Percentiles rank a stretch among this genome's conserved stretches.
These are phyloP conservation scores for Corythornis madagascariensis DNA, from an alignment of 2,113 vertebrate species.

Conservation along the genomic window DNA sequence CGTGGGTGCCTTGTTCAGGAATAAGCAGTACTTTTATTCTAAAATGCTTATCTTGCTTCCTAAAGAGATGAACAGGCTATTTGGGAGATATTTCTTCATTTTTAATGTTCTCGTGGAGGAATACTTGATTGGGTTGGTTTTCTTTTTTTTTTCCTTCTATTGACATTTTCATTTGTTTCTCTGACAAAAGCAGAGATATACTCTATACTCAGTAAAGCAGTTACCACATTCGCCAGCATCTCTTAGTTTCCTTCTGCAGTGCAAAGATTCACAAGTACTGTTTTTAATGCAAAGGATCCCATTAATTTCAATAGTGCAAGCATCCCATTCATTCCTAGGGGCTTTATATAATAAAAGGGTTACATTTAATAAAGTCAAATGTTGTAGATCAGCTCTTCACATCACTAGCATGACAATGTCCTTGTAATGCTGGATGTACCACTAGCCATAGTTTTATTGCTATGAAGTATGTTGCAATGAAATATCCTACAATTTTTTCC, in stretches of 20 bases:
- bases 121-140: not conserved
- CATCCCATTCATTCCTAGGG: not conserved
- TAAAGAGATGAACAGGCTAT: not conserved
- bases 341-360: slow-evolving; percentile 15
- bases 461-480: not conserved
- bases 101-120: not conserved
- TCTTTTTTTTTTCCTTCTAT: not conserved
- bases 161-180: slow-evolving; percentile 32
- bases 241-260: not conserved
- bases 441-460: not conserved
- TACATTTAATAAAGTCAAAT: slow-evolving; percentile 12
- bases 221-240: not conserved
- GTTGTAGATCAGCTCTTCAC: not conserved
- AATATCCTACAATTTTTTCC: not conserved
- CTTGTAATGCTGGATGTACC: not conserved
- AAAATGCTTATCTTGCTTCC: not conserved
- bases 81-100: not conserved
- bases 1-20: not conserved
- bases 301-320: slow-evolving; percentile 12
- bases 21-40: slow-evolving; percentile 16
- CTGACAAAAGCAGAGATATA: not conserved
- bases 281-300: slow-evolving; percentile 14
- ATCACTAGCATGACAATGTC: not conserved
- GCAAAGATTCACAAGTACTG: not conserved
- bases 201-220: not conserved